Conservation (phyloP, 2,888 invertebrate species). For the Erpobdella octoculata region DNA sequence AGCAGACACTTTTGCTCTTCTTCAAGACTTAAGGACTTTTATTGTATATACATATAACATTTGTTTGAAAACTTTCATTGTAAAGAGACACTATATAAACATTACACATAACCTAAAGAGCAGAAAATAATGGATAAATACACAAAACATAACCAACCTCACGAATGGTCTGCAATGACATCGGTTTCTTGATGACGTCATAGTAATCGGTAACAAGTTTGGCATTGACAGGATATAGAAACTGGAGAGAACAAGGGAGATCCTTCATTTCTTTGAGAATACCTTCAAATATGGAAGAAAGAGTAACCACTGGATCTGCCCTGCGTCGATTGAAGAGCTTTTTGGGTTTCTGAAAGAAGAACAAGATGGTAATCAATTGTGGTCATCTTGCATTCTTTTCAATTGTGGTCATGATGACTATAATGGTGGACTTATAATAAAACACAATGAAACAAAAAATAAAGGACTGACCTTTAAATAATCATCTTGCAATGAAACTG, state of each 20-base stretch:
- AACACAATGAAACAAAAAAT: too few species aligned
- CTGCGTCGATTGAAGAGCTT: conserved; percentile 74
- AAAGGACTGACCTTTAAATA: conserved; percentile 61
- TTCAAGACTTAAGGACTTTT: neutral
- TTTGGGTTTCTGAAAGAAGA: conserved; percentile 44
- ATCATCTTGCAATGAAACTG: conserved; percentile 72
- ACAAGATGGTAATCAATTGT: neutral
- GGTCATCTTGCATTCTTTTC: neutral
- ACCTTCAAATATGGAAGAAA: conserved; percentile 80
- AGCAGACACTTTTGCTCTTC: neutral
- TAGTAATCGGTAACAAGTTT: conserved; percentile 91
- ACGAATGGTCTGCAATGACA: conserved; percentile 91
- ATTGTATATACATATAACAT: too few species aligned
- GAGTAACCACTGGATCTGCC: conserved; percentile 82
- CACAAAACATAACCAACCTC: conserved; percentile 56
- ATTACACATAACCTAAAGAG: too few species aligned
- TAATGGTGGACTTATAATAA: too few species aligned
- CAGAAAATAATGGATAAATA: too few species aligned
- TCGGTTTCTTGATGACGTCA: conserved; percentile 79
- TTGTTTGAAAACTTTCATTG: too few species aligned
- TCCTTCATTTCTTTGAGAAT: conserved; percentile 83
- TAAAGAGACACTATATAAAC: too few species aligned
- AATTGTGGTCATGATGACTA: neutral
- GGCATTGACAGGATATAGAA: conserved; percentile 63
- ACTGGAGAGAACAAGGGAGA: conserved; percentile 60